Evolutionary conservation across 2,113 vertebrate genomes (phyloP), one percentile per base, ranked within the genome.

Genomic region (Menidia beryllina): DNA sequence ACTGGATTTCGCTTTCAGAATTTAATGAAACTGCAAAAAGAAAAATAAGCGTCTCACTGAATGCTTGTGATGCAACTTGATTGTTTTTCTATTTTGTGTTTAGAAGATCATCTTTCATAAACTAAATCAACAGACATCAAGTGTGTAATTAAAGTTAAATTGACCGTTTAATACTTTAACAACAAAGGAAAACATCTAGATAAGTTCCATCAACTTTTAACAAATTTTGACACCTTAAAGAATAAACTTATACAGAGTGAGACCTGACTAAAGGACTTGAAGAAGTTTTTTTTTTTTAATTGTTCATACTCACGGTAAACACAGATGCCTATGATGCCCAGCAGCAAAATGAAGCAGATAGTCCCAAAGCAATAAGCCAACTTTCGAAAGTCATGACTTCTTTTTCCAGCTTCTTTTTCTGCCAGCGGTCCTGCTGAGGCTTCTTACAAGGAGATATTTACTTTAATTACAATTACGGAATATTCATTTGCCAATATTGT

Each of bases 281-380:
- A 34, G 7, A 5, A 34, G 4, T 30, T 30, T 30, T 30, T 30
- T 30, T 30, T 30, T 30, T 30, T 30, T 5, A 30, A 30, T 10
- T n/a, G 15, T 24, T 17, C 12, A 20, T 53, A 79, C 83, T 81
- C 50, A 84, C 77, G 0, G 56, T 47, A 63, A 24, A 66, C 17
- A n/a, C 2, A 1, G 15, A 73, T 1, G 3, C 12, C 68, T 3
- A 69, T 38, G 50, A 66, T 9, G 25, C 3, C 49, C 1, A 17
- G 11, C 21, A 77, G 14, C 64, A 82, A 34, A 30, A 72, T 4
- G 27, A 70, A 14, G 27, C 67, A 76, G 13, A 67, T 2, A 23
- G 43, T 53, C 17, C 50, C 72, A 12, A 79, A 61, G 24, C 25
- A 58, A 8, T 41, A 61, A 5, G 24, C 38, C 68, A 61, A 1